Conservation (phyloP, 2,113 vertebrate genomes). For the Dromaius novaehollandiae region DNA sequence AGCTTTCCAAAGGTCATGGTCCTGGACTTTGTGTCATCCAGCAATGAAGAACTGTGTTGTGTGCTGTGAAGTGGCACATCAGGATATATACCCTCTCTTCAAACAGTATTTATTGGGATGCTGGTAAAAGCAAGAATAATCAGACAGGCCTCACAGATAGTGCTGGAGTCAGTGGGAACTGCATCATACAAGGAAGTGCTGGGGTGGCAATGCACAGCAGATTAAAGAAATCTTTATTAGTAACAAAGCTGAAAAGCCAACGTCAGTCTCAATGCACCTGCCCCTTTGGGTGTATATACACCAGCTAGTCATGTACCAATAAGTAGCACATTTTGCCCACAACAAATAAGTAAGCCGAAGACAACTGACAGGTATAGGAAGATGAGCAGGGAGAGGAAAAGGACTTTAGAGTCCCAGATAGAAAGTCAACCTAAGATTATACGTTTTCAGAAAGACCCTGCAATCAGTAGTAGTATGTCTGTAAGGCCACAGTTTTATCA, state of each 20-base stretch:
- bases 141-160: background rate
- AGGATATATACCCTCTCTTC: background rate
- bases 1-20: slow-evolving; percentile 30
- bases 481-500: background rate
- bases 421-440: background rate
- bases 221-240: background rate
- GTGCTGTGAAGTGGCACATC: background rate
- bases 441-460: background rate
- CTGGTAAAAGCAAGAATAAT: slow-evolving; percentile 5
- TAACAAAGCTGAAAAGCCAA: background rate
- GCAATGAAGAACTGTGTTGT: background rate
- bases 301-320: background rate
- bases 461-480: no score
- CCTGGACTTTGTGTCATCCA: background rate
- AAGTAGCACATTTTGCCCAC: background rate
- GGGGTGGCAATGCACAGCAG: background rate
- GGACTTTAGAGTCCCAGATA: background rate
- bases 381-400: background rate
- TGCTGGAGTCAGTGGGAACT: background rate
- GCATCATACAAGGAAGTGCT: background rate
- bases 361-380: background rate
- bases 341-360: accelerated
- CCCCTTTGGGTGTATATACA: background rate
- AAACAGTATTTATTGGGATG: background rate
- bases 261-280: accelerated